Conservation (phyloP, 1,140 invertebrate species). For the Globodera ellingtonae region DNA sequence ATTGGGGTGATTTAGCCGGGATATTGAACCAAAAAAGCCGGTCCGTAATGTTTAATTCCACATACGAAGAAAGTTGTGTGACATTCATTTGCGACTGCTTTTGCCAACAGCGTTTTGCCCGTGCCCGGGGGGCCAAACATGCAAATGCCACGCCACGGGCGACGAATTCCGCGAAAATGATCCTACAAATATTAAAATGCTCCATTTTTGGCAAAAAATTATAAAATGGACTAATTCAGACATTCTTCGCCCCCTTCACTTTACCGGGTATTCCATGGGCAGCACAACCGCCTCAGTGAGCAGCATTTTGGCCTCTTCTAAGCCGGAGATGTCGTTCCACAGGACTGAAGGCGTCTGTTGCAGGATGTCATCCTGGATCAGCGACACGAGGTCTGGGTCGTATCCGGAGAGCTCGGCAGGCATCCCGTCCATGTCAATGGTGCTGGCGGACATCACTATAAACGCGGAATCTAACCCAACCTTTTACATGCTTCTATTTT, state of each 20-base stretch:
- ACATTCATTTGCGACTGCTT: slow-evolving; percentile 98
- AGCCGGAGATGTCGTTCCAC: slow-evolving; percentile 95
- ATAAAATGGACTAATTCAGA: too few relatives aligned
- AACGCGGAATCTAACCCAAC: background rate
- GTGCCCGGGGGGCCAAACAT: slow-evolving; percentile 88
- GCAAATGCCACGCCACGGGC: slow-evolving; percentile 63
- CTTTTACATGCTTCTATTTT: background rate
- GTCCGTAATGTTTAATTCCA: background rate
- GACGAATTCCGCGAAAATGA: slow-evolving; percentile 56
- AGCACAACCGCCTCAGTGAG: slow-evolving; percentile 99
- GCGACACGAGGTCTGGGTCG: slow-evolving; percentile 80
- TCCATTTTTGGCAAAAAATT: too few relatives aligned
- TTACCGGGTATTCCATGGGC: slow-evolving; percentile 97
- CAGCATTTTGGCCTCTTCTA: slow-evolving; percentile 96
- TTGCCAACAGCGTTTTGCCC: slow-evolving; percentile 98
- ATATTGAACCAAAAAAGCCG: background rate
- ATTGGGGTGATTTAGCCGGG: background rate
- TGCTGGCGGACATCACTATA: background rate
- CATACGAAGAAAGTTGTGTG: slow-evolving; percentile 89
- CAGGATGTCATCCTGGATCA: slow-evolving; percentile 83
- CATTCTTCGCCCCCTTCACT: too few relatives aligned
- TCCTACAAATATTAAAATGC: background rate
- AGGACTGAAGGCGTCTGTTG: slow-evolving; percentile 78
- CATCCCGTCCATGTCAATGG: slow-evolving; percentile 72
- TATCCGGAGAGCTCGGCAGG: slow-evolving; percentile 86